Evolutionary conservation across 2,797 vertebrate species (phyloP), one percentile per base, ranked within the genome.

Genomic region (Miichthys miiuy): DNA sequence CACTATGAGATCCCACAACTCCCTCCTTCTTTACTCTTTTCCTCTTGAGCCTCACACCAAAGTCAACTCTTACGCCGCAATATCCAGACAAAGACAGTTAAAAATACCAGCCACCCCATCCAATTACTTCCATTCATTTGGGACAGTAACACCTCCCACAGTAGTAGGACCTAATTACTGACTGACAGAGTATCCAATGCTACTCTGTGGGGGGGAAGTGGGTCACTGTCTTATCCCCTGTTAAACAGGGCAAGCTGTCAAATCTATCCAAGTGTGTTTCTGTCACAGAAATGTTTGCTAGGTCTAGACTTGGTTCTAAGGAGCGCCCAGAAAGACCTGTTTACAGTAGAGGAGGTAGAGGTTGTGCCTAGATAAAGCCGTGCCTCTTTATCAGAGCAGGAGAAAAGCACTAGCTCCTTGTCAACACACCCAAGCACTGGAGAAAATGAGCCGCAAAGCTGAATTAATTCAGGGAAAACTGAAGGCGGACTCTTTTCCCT

Each of bases 401-500:
- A 68, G 80, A 76, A 88, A 87, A 87, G 87, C 81, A 61, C 66
- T 63, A 82, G 84, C 88, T 88, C 73, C 86, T 86, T 91, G 89
- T 92, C 90, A 93, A 88, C 89, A 86, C 80, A 86, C 81, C 80
- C 84, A 68, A 86, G 87, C 81, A 61, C 41, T 55, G 86, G 63
- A 88, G 86, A 91, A 92, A 92, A 90, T 87, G 85, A 93, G 87
- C 86, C 42, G 83, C 92, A 94, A 92, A 94, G 92, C 93, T 93
- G 92, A 94, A 92, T 93, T 92, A 91, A 94, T 94, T 92, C 88
- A 87, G 83, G 83, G 90, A 90, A 38, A 94, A 94, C 81, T 88
- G 91, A 92, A 88, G 91, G 89, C 87, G 77, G 84, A 87, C 74
- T 88, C 78, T 77, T 88, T 88, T 66, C 80, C 34, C 92, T 91